These are phyloP conservation scores for Noctua comes DNA, from an alignment of 2,888 invertebrate genomes.

Conservation along the genomic window DNA sequence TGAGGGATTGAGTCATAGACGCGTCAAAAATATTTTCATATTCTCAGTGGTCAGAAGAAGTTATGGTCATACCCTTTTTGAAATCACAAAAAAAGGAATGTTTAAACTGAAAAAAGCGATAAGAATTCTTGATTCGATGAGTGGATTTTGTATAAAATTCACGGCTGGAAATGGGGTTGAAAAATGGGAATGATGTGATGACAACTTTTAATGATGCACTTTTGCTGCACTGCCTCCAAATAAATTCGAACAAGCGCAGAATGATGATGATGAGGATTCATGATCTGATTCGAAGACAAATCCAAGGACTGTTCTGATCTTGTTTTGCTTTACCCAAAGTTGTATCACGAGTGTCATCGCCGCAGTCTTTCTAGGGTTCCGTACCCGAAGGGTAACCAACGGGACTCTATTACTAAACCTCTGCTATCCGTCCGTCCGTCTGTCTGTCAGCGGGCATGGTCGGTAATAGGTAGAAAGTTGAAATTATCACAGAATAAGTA, in stretches of 20 bases:
- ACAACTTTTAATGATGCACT: background rate
- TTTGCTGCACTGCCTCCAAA: background rate
- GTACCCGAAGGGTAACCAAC: too few species aligned
- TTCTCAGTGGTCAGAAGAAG: background rate
- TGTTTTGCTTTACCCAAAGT: background rate
- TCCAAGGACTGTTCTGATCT: background rate
- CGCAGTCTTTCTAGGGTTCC: too few species aligned
- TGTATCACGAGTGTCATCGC: background rate
- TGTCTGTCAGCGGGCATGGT: too few species aligned
- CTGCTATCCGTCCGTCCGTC: too few species aligned
- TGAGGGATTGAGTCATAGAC: slow-evolving; percentile 37
- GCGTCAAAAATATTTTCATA: background rate
- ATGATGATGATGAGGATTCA: background rate
- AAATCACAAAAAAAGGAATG: background rate
- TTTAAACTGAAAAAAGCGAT: background rate
- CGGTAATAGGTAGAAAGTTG: too few species aligned
- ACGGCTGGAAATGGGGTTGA: too few species aligned
- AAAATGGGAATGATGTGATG: background rate
- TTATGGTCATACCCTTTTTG: background rate
- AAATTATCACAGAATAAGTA: too few species aligned
- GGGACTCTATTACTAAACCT: too few species aligned
- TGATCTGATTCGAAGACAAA: background rate
- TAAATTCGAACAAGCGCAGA: background rate
- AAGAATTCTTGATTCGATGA: background rate
- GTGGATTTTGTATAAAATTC: background rate